phyloP scores from a whole-genome alignment of 1,140 invertebrate genomes.

The Drosophila serrata region DNA sequence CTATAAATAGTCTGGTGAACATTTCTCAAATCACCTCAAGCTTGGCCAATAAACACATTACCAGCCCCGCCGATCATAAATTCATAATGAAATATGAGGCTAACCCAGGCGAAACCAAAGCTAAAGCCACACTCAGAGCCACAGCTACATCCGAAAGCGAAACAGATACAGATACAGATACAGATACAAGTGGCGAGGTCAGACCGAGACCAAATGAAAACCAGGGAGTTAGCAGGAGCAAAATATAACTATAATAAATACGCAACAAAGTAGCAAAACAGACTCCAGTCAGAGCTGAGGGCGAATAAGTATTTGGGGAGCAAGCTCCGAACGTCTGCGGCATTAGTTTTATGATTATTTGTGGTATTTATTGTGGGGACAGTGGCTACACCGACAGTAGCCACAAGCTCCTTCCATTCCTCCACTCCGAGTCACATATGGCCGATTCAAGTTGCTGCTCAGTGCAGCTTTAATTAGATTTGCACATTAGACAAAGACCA shows the following conservation, averaged over 20 bases:
- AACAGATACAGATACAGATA: conserved; percentile 52
- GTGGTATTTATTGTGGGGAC: conserved; percentile 69
- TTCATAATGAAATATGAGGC: conserved; percentile 77
- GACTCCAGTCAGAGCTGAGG: conserved; percentile 37
- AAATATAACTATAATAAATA: conserved; percentile 64
- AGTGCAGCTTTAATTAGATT: conserved; percentile 79
- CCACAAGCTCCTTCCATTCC: conserved; percentile 13
- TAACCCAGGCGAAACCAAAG: conserved; percentile 36
- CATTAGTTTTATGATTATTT: conserved; percentile 84
- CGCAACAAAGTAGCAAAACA: conserved; percentile 33
- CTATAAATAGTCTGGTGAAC: conserved; percentile 10
- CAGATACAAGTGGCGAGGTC: conserved; percentile 44
- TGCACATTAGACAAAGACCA: conserved; percentile 63
- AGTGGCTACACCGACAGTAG: conserved; percentile 51
- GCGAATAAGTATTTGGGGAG: conserved; percentile 16
- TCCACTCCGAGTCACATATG: conserved; percentile 52
- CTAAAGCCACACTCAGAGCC: conserved; percentile 35
- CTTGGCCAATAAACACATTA: conserved; percentile 79
- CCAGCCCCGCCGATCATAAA: conserved; percentile 69
- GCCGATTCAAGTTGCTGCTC: conserved; percentile 41
- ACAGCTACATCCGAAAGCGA: conserved; percentile 25
- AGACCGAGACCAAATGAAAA: conserved; percentile 23
- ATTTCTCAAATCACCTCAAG: conserved; percentile 53
- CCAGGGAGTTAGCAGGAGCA: conserved; percentile 23
- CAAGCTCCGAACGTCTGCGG: conserved; percentile 51